phyloP scores from a whole-genome alignment of 2,888 invertebrate species.

The Diloba caeruleocephala region DNA sequence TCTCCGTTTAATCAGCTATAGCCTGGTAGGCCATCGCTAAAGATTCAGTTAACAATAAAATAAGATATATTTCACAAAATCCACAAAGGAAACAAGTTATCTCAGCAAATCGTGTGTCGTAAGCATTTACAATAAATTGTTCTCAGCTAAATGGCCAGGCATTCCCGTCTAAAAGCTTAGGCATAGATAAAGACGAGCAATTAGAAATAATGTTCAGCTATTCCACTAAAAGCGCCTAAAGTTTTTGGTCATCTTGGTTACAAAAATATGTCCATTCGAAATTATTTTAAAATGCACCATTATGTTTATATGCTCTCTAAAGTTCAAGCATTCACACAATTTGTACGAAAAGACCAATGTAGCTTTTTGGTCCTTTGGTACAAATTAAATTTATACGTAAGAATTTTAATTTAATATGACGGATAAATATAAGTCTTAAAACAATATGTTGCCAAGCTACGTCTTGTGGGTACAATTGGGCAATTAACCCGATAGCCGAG shows the following conservation, averaged over 20 bases:
- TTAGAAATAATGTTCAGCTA: conserved; percentile 31
- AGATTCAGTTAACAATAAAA: conserved; percentile 1
- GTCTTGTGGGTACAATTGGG: too few species aligned
- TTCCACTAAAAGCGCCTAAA: conserved; percentile 20
- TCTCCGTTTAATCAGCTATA: too few species aligned
- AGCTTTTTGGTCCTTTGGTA: too few species aligned
- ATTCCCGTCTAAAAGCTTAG: conserved; percentile 20
- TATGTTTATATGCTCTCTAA: too few species aligned
- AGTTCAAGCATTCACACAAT: too few species aligned
- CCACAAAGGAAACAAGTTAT: conserved; percentile 19
- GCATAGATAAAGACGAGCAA: conserved; percentile 31
- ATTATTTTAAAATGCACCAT: conserved; percentile 6
- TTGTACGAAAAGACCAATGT: too few species aligned
- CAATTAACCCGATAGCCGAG: too few species aligned
- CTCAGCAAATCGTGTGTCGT: conserved; percentile 15
- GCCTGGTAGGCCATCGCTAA: neutral
- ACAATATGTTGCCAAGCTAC: too few species aligned
- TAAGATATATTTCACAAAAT: conserved; percentile 9
- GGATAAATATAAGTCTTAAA: too few species aligned
- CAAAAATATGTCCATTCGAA: neutral
- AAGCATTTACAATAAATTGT: conserved; percentile 36
- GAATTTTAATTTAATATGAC: too few species aligned
- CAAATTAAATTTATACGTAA: too few species aligned
- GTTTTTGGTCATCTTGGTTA: conserved; percentile 12
- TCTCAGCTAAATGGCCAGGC: conserved; percentile 19